These are phyloP conservation scores for Cephalopachus bancanus DNA, from an alignment of 2,797 vertebrate species.

Conservation along the genomic window DNA sequence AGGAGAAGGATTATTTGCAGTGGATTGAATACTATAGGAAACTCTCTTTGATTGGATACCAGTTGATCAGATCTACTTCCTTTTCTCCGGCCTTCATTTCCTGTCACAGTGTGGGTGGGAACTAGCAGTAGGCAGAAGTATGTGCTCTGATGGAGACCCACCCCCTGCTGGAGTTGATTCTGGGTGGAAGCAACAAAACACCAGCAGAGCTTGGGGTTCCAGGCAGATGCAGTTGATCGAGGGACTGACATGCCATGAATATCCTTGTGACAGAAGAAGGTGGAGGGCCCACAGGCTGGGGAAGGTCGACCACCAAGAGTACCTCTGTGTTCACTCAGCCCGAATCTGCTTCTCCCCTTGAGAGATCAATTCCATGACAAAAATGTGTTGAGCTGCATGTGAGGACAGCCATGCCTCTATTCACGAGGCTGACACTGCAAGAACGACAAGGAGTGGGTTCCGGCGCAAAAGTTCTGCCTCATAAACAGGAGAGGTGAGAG, in stretches of 20 bases:
- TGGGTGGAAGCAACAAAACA: no score
- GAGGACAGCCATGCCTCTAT: neutral
- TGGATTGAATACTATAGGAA: accelerated
- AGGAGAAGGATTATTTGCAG: neutral
- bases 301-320: accelerated
- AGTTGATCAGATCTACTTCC: neutral
- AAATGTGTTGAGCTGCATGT: accelerated
- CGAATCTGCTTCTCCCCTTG: neutral
- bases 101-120: neutral
- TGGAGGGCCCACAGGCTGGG: no score
- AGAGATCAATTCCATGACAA: neutral
- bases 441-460: neutral
- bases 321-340: neutral
- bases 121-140: neutral
- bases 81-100: neutral
- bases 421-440: neutral
- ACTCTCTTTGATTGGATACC: neutral
- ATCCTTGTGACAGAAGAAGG: neutral
- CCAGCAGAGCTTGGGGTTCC: no score
- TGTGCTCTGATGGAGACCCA: no score
- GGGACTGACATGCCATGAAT: accelerated
- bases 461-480: accelerated
- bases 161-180: neutral
- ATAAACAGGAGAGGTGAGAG: neutral
- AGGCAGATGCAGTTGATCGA: no score